A percentile compares a stretch with the other conserved stretches of the same genome.
Evolutionary conservation across 1,140 invertebrate genomes (phyloP).

Genomic region (Drosophila sulfurigaster): DNA sequence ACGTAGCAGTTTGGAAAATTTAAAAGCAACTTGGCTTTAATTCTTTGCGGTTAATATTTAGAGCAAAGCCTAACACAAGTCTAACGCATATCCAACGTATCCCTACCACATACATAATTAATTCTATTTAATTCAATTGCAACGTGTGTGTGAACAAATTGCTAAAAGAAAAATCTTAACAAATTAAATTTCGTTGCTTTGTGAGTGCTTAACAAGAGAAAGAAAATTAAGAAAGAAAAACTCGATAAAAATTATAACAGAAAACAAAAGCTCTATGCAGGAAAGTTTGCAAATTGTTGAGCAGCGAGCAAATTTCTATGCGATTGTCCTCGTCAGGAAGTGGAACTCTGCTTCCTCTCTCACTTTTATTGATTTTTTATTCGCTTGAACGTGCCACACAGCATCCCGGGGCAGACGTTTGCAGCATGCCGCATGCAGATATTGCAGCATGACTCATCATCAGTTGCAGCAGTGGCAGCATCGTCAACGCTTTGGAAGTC

Average conservation of each 20-base stretch:
- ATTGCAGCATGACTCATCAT: constrained; percentile 45
- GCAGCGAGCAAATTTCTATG: constrained; percentile 13
- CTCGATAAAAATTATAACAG: not conserved
- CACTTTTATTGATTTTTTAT: constrained; percentile 34
- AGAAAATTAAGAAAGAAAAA: not conserved
- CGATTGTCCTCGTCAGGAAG: constrained; percentile 5
- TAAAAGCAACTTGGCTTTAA: constrained; percentile 45
- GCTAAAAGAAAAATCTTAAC: not conserved
- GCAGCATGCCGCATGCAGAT: constrained; percentile 25
- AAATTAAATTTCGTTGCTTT: constrained; percentile 32
- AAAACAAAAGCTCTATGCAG: not conserved
- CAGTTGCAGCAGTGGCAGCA: not conserved
- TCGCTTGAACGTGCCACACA: constrained; percentile 34
- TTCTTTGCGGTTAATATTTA: constrained; percentile 31
- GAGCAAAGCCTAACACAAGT: constrained; percentile 37
- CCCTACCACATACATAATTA: too few species aligned
- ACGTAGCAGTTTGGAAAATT: constrained; percentile 36
- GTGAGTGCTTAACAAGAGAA: constrained; percentile 33
- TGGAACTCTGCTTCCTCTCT: constrained; percentile 13
- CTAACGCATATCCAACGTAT: constrained; percentile 17
- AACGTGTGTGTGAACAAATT: constrained; percentile 16
- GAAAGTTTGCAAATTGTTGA: constrained; percentile 40
- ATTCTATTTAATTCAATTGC: not conserved
- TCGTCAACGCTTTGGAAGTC: constrained; percentile 16
- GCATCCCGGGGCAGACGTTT: constrained; percentile 26